Percentiles rank a stretch among this genome's conserved stretches.
Evolutionary conservation across 2,797 vertebrate species (phyloP).

Genomic region (Channa striata): DNA sequence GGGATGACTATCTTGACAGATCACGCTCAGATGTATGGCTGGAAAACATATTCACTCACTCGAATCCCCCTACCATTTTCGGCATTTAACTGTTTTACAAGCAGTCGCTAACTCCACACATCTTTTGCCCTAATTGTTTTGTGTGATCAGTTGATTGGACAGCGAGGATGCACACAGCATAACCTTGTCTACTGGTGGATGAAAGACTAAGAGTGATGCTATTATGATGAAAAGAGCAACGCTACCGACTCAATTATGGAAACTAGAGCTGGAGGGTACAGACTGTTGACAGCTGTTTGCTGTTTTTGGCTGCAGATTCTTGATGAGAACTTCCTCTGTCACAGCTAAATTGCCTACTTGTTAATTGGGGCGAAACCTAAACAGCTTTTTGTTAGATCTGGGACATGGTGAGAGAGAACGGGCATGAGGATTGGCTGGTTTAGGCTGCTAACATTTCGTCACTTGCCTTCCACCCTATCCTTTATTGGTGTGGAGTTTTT

Average conservation of each 20-base stretch:
- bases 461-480: slow-evolving; percentile 30
- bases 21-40: slow-evolving; percentile 59
- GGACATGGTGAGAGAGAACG: slow-evolving; percentile 39
- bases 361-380: slow-evolving; percentile 69
- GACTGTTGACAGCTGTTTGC: slow-evolving; percentile 73
- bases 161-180: slow-evolving; percentile 27
- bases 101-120: slow-evolving; percentile 49
- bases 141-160: slow-evolving; percentile 53
- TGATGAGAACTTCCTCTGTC: slow-evolving; percentile 62
- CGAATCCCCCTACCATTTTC: slow-evolving; percentile 30
- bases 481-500: slow-evolving; percentile 44
- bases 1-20: slow-evolving; percentile 72
- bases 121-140: slow-evolving; percentile 57
- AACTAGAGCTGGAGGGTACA: slow-evolving; percentile 53
- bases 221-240: slow-evolving; percentile 71
- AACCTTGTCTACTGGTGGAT: slow-evolving; percentile 47
- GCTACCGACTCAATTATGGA: slow-evolving; percentile 63
- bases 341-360: slow-evolving; percentile 55
- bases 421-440: slow-evolving; percentile 39
- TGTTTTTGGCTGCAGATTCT: slow-evolving; percentile 36
- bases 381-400: slow-evolving; percentile 62
- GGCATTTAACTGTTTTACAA: slow-evolving; percentile 60
- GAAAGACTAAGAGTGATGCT: slow-evolving; percentile 64
- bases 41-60: slow-evolving; percentile 60
- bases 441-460: slow-evolving; percentile 53